These are phyloP conservation scores for Andrena fulva DNA, from an alignment of 2,888 invertebrate genomes.

Conservation along the genomic window DNA sequence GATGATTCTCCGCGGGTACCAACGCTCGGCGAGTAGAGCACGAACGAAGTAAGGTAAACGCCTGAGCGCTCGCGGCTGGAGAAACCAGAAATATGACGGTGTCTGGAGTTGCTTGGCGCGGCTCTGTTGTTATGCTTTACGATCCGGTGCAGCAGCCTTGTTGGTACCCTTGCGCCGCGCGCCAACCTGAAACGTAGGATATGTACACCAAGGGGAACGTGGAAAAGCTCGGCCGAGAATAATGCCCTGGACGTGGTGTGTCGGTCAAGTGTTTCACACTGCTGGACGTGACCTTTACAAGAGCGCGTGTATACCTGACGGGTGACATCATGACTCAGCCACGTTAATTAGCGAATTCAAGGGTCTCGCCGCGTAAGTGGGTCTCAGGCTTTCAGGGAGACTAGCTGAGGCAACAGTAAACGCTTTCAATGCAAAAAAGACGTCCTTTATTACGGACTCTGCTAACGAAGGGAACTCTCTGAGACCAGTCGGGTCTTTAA, in stretches of 20 bases:
- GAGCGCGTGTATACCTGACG: conserved; percentile 49
- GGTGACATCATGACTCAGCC: conserved; percentile 68
- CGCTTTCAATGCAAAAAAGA: conserved; percentile 66
- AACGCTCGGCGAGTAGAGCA: conserved; percentile 14
- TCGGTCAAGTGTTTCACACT: conserved; percentile 61
- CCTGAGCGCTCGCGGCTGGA: conserved; percentile 13
- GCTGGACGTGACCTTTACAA: conserved; percentile 62
- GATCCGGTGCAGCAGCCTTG: conserved; percentile 4
- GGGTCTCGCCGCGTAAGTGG: conserved; percentile 59
- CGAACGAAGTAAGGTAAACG: conserved; percentile 49
- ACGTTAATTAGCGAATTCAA: conserved; percentile 73
- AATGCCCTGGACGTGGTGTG: conserved; percentile 34
- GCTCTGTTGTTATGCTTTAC: conserved; percentile 43
- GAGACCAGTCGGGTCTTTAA: conserved; percentile 61
- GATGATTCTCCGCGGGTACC: conserved; percentile 20
- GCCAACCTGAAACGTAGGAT: conserved; percentile 19
- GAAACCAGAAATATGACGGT: conserved; percentile 31
- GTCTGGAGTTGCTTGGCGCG: conserved; percentile 32
- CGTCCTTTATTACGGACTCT: conserved; percentile 61
- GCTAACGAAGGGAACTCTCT: conserved; percentile 63
- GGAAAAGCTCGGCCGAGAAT: conserved; percentile 44
- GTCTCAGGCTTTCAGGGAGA: conserved; percentile 50
- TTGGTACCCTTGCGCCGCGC: conserved; percentile 12
- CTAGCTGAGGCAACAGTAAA: conserved; percentile 61
- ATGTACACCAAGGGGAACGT: conserved; percentile 18